Evolutionary conservation across 2,797 vertebrate genomes (phyloP).

Genomic region (Gymnoscopelus microlampas): DNA sequence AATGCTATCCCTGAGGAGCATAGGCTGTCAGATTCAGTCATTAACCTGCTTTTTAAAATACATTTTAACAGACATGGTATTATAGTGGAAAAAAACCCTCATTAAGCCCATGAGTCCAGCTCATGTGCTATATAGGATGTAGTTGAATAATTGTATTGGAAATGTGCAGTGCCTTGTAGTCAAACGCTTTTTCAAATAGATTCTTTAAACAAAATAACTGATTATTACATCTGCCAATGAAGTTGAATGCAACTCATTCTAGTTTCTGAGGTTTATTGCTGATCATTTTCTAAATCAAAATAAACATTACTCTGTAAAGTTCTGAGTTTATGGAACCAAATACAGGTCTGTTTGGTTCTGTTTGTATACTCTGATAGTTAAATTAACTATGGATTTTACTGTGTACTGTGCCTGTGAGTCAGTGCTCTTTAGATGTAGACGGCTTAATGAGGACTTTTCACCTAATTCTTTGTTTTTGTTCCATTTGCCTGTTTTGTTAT

Average conservation of each 20-base stretch:
- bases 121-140: slow-evolving; percentile 19
- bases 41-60: slow-evolving; percentile 26
- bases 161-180: slow-evolving; percentile 58
- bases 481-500: slow-evolving; percentile 36
- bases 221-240: too few species aligned
- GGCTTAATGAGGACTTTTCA: slow-evolving; percentile 62
- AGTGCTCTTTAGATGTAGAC: slow-evolving; percentile 10
- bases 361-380: too few species aligned
- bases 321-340: too few species aligned
- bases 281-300: too few species aligned
- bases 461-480: background rate
- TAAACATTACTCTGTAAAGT: too few species aligned
- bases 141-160: slow-evolving; percentile 38
- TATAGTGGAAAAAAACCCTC: slow-evolving; percentile 46
- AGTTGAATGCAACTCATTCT: too few species aligned
- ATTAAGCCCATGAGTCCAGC: slow-evolving; percentile 48
- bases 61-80: slow-evolving; percentile 55
- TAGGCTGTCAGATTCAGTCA: slow-evolving; percentile 39
- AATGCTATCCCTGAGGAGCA: slow-evolving; percentile 29
- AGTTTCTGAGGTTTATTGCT: too few species aligned
- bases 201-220: background rate
- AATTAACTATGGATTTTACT: too few species aligned
- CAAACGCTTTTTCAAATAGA: background rate
- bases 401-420: too few species aligned
- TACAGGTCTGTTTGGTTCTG: too few species aligned